Conservation (phyloP, 2,888 invertebrate species). For the Sturmia bella region DNA sequence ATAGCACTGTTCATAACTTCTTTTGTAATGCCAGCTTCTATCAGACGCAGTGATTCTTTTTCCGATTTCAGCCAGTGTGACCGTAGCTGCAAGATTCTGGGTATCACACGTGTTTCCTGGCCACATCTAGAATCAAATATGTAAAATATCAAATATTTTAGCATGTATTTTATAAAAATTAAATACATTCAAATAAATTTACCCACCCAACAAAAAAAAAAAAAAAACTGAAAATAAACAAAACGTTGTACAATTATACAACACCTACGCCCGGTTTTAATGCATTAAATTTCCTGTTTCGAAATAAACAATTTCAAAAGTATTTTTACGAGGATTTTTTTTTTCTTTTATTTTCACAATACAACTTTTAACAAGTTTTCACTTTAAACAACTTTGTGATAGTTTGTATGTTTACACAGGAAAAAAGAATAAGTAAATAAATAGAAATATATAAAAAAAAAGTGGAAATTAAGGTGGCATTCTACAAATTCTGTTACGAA, state of each 20-base stretch:
- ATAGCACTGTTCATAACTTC: constrained; percentile 97
- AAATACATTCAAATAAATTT: not conserved
- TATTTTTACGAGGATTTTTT: not conserved
- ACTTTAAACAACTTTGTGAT: constrained; percentile 31
- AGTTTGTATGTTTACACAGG: constrained; percentile 1
- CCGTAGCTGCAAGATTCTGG: constrained; percentile 96
- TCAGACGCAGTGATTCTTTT: constrained; percentile 93
- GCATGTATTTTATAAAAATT: not conserved
- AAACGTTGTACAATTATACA: constrained; percentile 22
- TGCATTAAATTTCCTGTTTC: constrained; percentile 3
- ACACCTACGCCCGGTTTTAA: constrained; percentile 27
- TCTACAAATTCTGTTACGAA: constrained; percentile 34
- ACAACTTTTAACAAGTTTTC: constrained; percentile 42
- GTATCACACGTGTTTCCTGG: constrained; percentile 98
- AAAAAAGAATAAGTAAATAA: constrained; percentile 15
- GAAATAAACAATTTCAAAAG: not conserved
- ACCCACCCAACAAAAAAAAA: not conserved
- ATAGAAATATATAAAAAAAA: constrained; percentile 1
- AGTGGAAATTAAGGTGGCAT: constrained; percentile 16
- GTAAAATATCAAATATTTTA: not conserved
- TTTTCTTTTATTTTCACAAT: not conserved
- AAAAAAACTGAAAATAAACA: constrained; percentile 1
- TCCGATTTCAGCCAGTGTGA: constrained; percentile 96
- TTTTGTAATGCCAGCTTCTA: constrained; percentile 96
- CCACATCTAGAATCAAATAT: constrained; percentile 87